Percentiles rank a stretch among this genome's conserved stretches.
Evolutionary conservation across 1,140 invertebrate genomes (phyloP).

Genomic region (Achroia grisella): DNA sequence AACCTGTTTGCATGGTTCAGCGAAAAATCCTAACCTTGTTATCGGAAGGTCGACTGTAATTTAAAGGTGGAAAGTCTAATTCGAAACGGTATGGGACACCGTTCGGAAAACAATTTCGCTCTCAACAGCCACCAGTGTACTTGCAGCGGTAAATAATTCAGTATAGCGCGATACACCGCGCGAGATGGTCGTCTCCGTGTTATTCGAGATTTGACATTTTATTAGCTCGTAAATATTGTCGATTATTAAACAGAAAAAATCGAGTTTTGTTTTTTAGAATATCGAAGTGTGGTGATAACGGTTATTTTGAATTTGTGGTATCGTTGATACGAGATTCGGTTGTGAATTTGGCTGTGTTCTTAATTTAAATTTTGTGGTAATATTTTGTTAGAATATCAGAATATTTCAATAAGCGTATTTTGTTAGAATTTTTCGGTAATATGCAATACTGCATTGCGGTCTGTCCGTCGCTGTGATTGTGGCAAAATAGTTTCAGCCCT

Average conservation of each 20-base stretch:
- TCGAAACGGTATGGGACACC: conserved; percentile 14
- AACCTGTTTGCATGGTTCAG: conserved; percentile 39
- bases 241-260: background rate
- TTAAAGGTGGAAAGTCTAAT: conserved; percentile 24
- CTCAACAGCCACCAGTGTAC: conserved; percentile 34
- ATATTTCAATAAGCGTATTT: too few species aligned
- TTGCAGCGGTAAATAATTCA: conserved; percentile 50
- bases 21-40: conserved; percentile 23
- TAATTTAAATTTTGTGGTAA: too few species aligned
- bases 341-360: too few species aligned
- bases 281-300: too few species aligned
- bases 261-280: too few species aligned
- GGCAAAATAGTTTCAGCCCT: too few species aligned
- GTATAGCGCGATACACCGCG: conserved; percentile 52
- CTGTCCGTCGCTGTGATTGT: too few species aligned
- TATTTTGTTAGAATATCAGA: too few species aligned
- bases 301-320: too few species aligned
- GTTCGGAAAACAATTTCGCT: conserved; percentile 58
- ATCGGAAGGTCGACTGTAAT: conserved; percentile 22
- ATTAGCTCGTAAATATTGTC: conserved; percentile 23
- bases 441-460: too few species aligned
- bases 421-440: too few species aligned
- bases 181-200: conserved; percentile 27
- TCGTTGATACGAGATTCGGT: too few species aligned
- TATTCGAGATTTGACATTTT: conserved; percentile 11